phyloP scores from a whole-genome alignment of 2,113 vertebrate species.

The Tricholaema leucomelas region DNA sequence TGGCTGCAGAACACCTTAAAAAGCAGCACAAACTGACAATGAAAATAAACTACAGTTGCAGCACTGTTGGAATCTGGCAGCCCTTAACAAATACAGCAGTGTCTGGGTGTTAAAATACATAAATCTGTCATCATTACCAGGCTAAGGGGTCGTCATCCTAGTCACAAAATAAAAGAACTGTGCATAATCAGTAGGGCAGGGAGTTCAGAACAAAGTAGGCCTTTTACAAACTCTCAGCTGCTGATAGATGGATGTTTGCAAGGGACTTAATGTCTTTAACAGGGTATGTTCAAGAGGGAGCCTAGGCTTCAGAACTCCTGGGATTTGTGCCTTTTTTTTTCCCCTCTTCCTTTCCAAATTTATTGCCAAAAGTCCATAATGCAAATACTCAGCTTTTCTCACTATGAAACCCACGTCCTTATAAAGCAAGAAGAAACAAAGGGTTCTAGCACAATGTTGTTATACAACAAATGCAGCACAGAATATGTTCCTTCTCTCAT shows the following conservation, averaged over 20 bases:
- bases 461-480: conserved; percentile 31
- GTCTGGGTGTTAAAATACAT: conserved; percentile 73
- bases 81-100: conserved; percentile 68
- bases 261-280: conserved; percentile 78
- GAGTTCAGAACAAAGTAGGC: conserved; percentile 70
- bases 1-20: conserved; percentile 61
- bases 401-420: conserved; percentile 18
- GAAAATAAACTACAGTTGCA: conserved; percentile 59
- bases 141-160: conserved; percentile 66
- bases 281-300: conserved; percentile 64
- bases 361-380: conserved; percentile 63
- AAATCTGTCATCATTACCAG: conserved; percentile 76
- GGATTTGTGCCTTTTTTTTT: conserved; percentile 45
- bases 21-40: conserved; percentile 51
- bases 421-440: conserved; percentile 19
- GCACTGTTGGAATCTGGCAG: conserved; percentile 55
- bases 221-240: conserved; percentile 70
- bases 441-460: conserved; percentile 24
- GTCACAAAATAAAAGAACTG: conserved; percentile 66
- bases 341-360: conserved; percentile 62
- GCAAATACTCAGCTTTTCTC: conserved; percentile 48
- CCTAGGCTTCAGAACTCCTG: conserved; percentile 71
- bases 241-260: conserved; percentile 76
- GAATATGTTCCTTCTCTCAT: background rate
- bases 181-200: conserved; percentile 74